phyloP scores from a whole-genome alignment of 2,797 vertebrate species.

The Pipistrellus nathusii region DNA sequence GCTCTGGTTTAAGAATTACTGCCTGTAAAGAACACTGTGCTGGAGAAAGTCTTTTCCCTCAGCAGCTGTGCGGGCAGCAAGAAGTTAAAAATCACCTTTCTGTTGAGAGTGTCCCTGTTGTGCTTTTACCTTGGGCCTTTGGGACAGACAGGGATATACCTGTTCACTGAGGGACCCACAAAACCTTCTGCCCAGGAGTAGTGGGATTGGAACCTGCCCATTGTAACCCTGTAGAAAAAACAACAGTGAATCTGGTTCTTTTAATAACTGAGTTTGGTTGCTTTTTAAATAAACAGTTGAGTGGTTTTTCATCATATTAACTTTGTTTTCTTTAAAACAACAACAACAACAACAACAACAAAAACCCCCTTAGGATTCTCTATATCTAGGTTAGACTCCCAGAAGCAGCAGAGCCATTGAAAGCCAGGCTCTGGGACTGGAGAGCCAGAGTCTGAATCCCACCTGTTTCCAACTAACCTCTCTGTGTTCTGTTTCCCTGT shows the following conservation, averaged over 20 bases:
- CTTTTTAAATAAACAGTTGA: background rate
- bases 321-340: conserved; percentile 30
- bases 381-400: background rate
- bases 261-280: background rate
- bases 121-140: background rate
- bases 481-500: background rate
- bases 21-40: background rate
- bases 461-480: background rate
- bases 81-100: background rate
- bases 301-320: background rate
- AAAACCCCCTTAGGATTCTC: background rate
- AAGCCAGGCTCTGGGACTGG: background rate
- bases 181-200: background rate
- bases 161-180: background rate
- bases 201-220: background rate
- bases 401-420: background rate
- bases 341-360: too few relatives aligned
- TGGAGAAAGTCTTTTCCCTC: background rate
- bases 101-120: background rate
- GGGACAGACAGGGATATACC: background rate
- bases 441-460: background rate
- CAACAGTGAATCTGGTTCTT: background rate
- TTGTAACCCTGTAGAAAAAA: background rate
- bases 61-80: background rate
- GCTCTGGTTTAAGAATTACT: background rate